These are phyloP conservation scores for Sericinus montela DNA, from an alignment of 2,888 invertebrate species.

Conservation along the genomic window DNA sequence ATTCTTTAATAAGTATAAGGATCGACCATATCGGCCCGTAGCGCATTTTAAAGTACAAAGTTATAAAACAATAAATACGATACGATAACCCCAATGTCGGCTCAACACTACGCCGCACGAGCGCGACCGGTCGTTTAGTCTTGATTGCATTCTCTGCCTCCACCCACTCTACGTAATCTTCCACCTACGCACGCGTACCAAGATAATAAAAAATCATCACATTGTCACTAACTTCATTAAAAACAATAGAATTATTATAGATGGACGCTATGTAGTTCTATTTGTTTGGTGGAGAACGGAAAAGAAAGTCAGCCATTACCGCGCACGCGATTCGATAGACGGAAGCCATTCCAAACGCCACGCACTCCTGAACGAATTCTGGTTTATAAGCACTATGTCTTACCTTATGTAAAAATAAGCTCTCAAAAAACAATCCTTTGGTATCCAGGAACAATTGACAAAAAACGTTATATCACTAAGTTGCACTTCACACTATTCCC, in stretches of 20 bases:
- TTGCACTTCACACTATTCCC: constrained; percentile 64
- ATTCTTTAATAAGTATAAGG: not conserved
- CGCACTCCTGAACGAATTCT: constrained; percentile 40
- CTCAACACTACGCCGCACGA: constrained; percentile 26
- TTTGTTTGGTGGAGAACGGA: constrained; percentile 45
- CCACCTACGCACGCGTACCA: constrained; percentile 49
- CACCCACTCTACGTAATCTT: constrained; percentile 48
- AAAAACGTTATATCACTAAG: constrained; percentile 50
- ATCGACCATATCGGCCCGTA: not conserved
- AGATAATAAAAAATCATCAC: constrained; percentile 38
- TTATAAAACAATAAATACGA: constrained; percentile 24
- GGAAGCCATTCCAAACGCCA: constrained; percentile 73
- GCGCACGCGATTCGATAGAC: constrained; percentile 76
- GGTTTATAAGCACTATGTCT: constrained; percentile 37
- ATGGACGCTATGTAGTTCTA: constrained; percentile 30
- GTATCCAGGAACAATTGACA: constrained; percentile 61
- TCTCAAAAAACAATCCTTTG: constrained; percentile 65
- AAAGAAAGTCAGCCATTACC: constrained; percentile 75
- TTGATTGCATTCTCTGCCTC: constrained; percentile 50
- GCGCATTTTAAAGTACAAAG: not conserved
- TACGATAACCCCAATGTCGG: constrained; percentile 26
- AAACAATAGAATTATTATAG: constrained; percentile 14
- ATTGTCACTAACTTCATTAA: constrained; percentile 28
- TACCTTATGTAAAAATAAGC: constrained; percentile 54
- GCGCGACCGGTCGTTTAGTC: constrained; percentile 39